phyloP scores from a whole-genome alignment of 2,888 invertebrate species.

The Habrosyne pyritoides region DNA sequence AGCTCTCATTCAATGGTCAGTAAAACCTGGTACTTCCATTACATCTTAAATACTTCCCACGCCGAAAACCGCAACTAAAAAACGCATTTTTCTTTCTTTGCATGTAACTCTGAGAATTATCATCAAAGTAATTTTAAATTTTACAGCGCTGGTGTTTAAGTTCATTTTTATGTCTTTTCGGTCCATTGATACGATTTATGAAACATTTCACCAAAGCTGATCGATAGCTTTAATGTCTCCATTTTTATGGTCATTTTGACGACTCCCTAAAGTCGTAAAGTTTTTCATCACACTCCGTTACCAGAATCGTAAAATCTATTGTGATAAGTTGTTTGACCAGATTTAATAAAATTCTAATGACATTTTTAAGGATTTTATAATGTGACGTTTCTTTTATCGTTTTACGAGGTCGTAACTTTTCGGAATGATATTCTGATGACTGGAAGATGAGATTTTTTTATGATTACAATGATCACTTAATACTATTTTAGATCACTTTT shows the following conservation, averaged over 20 bases:
- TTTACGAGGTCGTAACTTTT: slow-evolving; percentile 37
- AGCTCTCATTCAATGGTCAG: background rate
- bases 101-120: background rate
- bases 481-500: background rate
- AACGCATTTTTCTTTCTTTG: background rate
- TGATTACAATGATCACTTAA: slow-evolving; percentile 14
- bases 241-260: background rate
- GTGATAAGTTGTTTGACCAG: slow-evolving; percentile 13
- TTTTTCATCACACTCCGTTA: background rate
- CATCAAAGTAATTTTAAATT: background rate
- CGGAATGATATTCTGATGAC: slow-evolving; percentile 29
- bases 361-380: slow-evolving; percentile 37
- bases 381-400: slow-evolving; percentile 32
- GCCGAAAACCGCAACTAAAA: background rate
- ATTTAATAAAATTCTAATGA: slow-evolving; percentile 47
- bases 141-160: background rate
- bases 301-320: slow-evolving; percentile 6
- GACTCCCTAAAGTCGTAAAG: slow-evolving; percentile 5
- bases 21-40: background rate
- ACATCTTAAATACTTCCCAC: background rate
- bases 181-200: background rate
- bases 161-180: background rate
- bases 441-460: slow-evolving; percentile 18
- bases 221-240: background rate
- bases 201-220: background rate